A percentile compares a stretch with the other conserved stretches of the same genome.
These are phyloP conservation scores for Bos indicus DNA, from an alignment of 2,113 vertebrate genomes.

Conservation along the genomic window DNA sequence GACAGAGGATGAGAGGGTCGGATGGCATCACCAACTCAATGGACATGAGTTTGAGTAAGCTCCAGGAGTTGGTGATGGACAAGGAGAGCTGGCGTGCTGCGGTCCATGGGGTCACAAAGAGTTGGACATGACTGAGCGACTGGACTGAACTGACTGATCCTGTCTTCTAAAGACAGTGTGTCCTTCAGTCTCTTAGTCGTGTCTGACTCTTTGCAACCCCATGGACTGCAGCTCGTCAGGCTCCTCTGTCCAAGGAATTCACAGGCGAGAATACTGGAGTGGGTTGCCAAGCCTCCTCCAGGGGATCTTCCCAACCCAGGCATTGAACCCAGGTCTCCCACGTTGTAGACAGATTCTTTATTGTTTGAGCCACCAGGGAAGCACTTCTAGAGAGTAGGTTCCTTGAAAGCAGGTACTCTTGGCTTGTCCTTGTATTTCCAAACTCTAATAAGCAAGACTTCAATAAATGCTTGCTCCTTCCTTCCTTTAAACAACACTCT, in stretches of 20 bases:
- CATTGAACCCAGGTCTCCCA: background rate
- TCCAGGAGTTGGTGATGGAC: background rate
- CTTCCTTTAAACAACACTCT: background rate
- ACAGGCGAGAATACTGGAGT: background rate
- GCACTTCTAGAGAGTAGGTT: background rate
- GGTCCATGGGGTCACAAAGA: background rate
- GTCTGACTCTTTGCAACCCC: accelerated
- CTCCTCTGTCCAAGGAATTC: background rate
- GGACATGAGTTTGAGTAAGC: background rate
- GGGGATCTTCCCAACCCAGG: background rate
- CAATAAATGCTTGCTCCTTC: background rate
- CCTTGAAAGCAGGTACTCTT: background rate
- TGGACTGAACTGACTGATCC: background rate
- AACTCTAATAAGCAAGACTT: background rate
- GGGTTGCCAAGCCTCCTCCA: background rate
- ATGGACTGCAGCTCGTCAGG: background rate
- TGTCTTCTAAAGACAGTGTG: background rate
- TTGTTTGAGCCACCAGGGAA: background rate
- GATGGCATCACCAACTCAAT: background rate
- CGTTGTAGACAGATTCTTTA: background rate
- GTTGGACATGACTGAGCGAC: accelerated
- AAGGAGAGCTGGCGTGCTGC: background rate
- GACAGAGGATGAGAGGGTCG: background rate
- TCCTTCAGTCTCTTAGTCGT: background rate
- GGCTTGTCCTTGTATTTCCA: background rate